These are phyloP conservation scores for Gymnobelideus leadbeateri DNA, from an alignment of 2,113 vertebrate genomes.

Conservation along the genomic window DNA sequence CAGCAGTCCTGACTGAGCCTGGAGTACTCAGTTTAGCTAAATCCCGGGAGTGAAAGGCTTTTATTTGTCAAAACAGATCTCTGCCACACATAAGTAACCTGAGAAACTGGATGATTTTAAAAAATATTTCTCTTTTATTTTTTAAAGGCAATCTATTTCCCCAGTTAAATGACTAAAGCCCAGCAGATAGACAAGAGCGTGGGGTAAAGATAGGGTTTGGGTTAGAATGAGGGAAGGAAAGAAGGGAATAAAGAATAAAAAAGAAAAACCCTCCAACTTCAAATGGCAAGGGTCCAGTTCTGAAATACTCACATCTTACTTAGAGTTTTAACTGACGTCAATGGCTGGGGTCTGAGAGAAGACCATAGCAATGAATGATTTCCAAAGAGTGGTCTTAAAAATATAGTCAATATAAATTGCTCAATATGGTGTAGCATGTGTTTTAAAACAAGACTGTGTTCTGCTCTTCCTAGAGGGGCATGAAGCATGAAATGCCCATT, in stretches of 20 bases:
- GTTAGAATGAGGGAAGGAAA: neutral
- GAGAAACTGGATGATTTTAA: constrained; percentile 58
- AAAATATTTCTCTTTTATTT: constrained; percentile 38
- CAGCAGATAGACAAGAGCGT: neutral
- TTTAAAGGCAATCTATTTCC: neutral
- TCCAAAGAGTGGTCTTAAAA: constrained; percentile 75
- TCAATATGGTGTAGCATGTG: constrained; percentile 57
- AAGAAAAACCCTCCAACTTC: constrained; percentile 16
- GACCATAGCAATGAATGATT: constrained; percentile 36
- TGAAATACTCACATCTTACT: neutral
- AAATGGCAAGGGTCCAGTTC: constrained; percentile 13
- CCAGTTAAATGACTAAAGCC: constrained; percentile 38
- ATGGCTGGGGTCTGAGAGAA: constrained; percentile 20
- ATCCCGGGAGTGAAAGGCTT: constrained; percentile 43
- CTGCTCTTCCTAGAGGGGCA: constrained; percentile 37
- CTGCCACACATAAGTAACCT: constrained; percentile 57
- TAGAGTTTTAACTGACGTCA: constrained; percentile 65
- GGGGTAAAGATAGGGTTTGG: neutral
- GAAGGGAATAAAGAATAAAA: neutral
- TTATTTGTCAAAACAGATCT: constrained; percentile 65
- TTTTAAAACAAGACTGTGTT: constrained; percentile 63
- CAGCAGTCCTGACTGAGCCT: constrained; percentile 52
- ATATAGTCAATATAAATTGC: constrained; percentile 69
- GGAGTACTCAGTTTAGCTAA: constrained; percentile 58
- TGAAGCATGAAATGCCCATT: constrained; percentile 32